Percentiles rank a stretch among this genome's conserved stretches.
phyloP scores from a whole-genome alignment of 2,797 vertebrate genomes.

The Astyanax mexicanus region DNA sequence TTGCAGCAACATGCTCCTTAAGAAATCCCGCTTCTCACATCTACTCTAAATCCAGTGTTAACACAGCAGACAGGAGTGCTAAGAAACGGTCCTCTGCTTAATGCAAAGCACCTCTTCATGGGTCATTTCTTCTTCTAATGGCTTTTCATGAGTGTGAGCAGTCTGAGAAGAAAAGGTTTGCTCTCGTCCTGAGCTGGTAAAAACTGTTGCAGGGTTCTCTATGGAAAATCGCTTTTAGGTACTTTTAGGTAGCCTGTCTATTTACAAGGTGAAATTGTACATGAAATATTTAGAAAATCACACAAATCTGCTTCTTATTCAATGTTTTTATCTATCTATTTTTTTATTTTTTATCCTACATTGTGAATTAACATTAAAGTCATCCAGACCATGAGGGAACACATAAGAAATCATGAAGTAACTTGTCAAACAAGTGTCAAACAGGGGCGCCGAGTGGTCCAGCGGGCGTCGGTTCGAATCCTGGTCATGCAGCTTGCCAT shows the following conservation, averaged over 20 bases:
- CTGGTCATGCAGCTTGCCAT: too few species aligned
- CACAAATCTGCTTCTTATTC: too few species aligned
- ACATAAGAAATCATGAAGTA: too few species aligned
- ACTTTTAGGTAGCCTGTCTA: not conserved
- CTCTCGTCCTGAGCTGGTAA: conserved; percentile 16
- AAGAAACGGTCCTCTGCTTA: conserved; percentile 46
- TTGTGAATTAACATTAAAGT: too few species aligned
- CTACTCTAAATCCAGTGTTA: conserved; percentile 26
- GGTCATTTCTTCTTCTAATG: conserved; percentile 46
- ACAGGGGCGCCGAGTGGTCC: too few species aligned
- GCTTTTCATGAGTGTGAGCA: conserved; percentile 24
- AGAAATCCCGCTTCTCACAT: conserved; percentile 13
- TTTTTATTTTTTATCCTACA: too few species aligned
- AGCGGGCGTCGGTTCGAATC: too few species aligned
- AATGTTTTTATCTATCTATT: too few species aligned
- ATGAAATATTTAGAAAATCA: too few species aligned
- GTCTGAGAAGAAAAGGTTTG: conserved; percentile 41
- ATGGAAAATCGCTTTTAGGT: not conserved
- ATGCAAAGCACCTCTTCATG: conserved; percentile 50
- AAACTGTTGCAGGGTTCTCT: not conserved
- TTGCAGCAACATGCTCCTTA: not conserved
- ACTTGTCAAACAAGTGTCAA: too few species aligned
- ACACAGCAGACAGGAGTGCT: conserved; percentile 37
- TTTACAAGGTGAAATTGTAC: too few species aligned
- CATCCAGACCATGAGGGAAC: too few species aligned